Evolutionary conservation across 2,113 vertebrate genomes (phyloP).

Genomic region (Chauna torquata): DNA sequence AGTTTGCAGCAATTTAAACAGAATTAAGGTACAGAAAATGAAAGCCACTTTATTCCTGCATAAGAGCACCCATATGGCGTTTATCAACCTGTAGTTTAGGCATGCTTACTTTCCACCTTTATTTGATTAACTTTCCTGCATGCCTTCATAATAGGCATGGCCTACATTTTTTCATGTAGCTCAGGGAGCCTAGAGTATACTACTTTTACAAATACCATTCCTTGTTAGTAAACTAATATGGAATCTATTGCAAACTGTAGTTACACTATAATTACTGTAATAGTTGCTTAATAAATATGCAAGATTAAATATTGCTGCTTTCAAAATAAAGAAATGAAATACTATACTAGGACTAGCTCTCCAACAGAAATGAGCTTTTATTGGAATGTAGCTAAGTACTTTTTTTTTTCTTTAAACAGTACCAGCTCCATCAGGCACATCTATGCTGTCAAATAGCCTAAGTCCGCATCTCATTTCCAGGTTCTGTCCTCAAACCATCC

Average conservation of each 20-base stretch:
- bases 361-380: not conserved
- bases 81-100: constrained; percentile 33
- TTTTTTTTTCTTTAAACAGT: not conserved
- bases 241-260: not conserved
- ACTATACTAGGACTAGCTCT: not conserved
- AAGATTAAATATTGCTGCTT: not conserved
- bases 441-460: not conserved
- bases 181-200: not conserved
- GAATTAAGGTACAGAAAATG: constrained; percentile 57
- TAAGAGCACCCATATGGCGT: constrained; percentile 21
- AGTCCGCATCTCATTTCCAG: not conserved
- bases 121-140: constrained; percentile 46
- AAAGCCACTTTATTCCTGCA: constrained; percentile 34
- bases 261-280: not conserved
- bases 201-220: not conserved
- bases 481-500: not conserved
- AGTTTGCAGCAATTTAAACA: constrained; percentile 60
- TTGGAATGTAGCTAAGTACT: not conserved
- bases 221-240: not conserved
- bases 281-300: not conserved
- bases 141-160: not conserved
- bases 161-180: not conserved
- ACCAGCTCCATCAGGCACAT: not conserved
- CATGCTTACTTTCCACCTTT: constrained; percentile 33
- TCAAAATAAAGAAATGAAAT: not conserved